Percentiles rank a stretch among this genome's conserved stretches.
Evolutionary conservation across 1,140 invertebrate species (phyloP).

Genomic region (Atta texana): DNA sequence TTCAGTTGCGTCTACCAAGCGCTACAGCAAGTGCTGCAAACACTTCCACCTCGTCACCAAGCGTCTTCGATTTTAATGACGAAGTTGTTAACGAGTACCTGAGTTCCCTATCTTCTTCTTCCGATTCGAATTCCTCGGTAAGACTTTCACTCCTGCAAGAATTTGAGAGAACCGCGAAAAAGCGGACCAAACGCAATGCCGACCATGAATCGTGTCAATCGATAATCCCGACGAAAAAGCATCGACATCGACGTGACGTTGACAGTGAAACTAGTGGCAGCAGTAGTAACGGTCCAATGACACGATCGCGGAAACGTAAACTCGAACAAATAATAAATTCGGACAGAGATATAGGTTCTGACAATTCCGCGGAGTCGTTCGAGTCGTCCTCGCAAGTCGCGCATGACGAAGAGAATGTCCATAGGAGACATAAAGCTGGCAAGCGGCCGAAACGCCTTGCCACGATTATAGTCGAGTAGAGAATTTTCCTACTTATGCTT

Average conservation of each 20-base stretch:
- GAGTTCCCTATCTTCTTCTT: constrained; percentile 85
- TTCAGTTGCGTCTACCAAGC: constrained; percentile 74
- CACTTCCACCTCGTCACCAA: constrained; percentile 75
- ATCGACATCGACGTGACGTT: constrained; percentile 45
- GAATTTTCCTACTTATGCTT: constrained; percentile 45
- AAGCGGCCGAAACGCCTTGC: constrained; percentile 78
- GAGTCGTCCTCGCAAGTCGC: constrained; percentile 32
- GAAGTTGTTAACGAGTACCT: constrained; percentile 87
- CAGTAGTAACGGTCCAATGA: constrained; percentile 75
- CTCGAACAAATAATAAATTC: constrained; percentile 72
- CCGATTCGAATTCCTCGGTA: constrained; percentile 80
- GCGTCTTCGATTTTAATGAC: constrained; percentile 87
- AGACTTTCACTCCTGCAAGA: constrained; percentile 60
- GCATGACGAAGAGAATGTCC: constrained; percentile 71
- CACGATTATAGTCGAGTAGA: constrained; percentile 78
- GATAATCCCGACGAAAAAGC: not conserved
- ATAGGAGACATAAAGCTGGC: constrained; percentile 78
- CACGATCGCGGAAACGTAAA: constrained; percentile 79
- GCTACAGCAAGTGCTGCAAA: constrained; percentile 62
- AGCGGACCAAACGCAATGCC: constrained; percentile 54
- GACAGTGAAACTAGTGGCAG: constrained; percentile 22
- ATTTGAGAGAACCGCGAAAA: constrained; percentile 41
- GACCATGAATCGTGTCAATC: constrained; percentile 2
- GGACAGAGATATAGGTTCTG: constrained; percentile 32
- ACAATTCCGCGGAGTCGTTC: constrained; percentile 64